Evolutionary conservation across 2,797 vertebrate genomes (phyloP).

Genomic region (Catostomus latipinnis): DNA sequence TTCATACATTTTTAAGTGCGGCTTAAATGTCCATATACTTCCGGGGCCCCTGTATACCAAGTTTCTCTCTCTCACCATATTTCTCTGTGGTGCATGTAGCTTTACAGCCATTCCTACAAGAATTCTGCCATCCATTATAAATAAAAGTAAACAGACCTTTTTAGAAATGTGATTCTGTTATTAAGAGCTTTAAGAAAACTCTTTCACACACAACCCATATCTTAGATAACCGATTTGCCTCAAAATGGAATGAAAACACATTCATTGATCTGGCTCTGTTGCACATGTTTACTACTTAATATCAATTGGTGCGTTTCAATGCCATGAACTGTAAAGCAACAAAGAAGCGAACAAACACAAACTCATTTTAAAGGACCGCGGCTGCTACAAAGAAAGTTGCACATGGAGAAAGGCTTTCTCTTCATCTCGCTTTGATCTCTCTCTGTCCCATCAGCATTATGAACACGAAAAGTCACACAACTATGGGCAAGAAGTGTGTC

Average conservation of each 20-base stretch:
- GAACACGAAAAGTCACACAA: constrained; percentile 76
- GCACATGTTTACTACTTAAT: not conserved
- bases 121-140: not conserved
- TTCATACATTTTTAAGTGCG: too few species aligned
- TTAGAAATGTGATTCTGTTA: constrained; percentile 64
- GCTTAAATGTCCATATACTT: too few species aligned
- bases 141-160: constrained; percentile 7
- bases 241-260: constrained; percentile 6
- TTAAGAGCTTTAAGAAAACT: constrained; percentile 63
- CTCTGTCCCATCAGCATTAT: not conserved
- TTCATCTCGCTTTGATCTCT: not conserved
- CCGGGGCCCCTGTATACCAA: not conserved
- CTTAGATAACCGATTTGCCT: constrained; percentile 5
- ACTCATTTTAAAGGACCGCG: not conserved
- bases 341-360: constrained; percentile 9
- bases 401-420: not conserved
- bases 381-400: not conserved
- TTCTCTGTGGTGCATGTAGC: not conserved
- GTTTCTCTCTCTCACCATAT: not conserved
- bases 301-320: not conserved
- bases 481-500: constrained; percentile 90
- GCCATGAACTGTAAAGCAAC: constrained; percentile 5
- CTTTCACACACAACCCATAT: constrained; percentile 50
- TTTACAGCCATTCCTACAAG: not conserved
- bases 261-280: not conserved